These are phyloP conservation scores for Myiotriccus ornatus DNA, from an alignment of 2,797 vertebrate species.

Conservation along the genomic window DNA sequence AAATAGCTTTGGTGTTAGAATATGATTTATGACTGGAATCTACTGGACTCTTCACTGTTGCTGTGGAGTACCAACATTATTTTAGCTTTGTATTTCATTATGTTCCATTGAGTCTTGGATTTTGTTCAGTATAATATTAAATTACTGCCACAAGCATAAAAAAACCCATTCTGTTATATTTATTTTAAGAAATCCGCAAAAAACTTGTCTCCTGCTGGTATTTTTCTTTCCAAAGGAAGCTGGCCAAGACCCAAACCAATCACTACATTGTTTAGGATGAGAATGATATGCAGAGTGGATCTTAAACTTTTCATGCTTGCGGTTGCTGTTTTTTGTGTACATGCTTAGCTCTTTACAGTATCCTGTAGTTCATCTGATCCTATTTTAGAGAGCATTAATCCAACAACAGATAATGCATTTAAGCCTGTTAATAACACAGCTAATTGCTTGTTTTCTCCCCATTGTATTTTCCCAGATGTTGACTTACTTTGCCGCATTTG, in stretches of 20 bases:
- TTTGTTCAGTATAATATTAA: not conserved
- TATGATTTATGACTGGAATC: not conserved
- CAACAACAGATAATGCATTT: not conserved
- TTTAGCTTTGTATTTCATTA: not conserved
- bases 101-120: not conserved
- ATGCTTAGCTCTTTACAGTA: not conserved
- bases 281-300: not conserved
- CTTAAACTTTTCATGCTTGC: not conserved
- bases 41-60: not conserved
- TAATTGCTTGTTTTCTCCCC: constrained; percentile 2
- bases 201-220: not conserved
- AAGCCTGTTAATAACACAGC: not conserved
- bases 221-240: constrained; percentile 14
- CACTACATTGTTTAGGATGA: not conserved
- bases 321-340: not conserved
- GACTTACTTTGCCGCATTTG: constrained; percentile 92
- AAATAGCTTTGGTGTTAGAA: not conserved
- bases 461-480: constrained; percentile 83
- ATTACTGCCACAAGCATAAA: not conserved
- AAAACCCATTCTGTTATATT: not conserved
- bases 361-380: not conserved
- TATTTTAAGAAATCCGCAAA: constrained; percentile 2
- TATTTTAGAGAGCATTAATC: not conserved
- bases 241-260: not conserved
- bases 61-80: not conserved